Base-by-base conservation (phyloP, 2,888 invertebrate species). In the Micropterix aruncella region DNA sequence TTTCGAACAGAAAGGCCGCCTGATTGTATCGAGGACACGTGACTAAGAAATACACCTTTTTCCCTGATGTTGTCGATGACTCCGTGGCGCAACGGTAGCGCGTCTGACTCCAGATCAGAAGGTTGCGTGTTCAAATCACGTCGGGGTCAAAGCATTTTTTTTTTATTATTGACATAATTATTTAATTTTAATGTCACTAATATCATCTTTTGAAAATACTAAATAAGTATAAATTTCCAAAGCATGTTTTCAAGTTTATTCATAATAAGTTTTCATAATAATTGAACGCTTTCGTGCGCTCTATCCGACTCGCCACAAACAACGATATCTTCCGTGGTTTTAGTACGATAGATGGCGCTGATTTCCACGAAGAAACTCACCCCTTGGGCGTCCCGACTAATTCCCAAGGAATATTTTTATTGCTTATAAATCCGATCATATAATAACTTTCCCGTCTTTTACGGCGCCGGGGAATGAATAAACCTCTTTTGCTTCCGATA, bases 91-190 rank as follows among this genome's bases (percentile, higher is more conserved):
- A 83, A 83, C 79, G 83, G 82, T 82, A 83, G 81, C 82, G 82
- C 82, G 82, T 83, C 82, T 81, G 83, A 82, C 82, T 83, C 82
- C 82, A 82, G 82, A 82, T 82, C 83, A 81, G 82, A 83, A 83
- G 82, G 82, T 80, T 83, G 81, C 81, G 81, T 82, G 82, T 83
- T 83, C 82, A 78, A 82, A 79, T 82, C 82, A 81, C 81, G 79
- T 80, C 80, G 79, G 80, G 80, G 80, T 82, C 80, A 79, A 56
- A 16, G 14, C 3, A 3, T 16, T 16, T 17, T 45, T 27, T 27
- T 27, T 27, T 27, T 5, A 27, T 7, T 27, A 27, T 12, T 27
- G 12, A 27, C 5, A 27, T 12, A 7, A 27, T 27, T 27, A 27
- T 27, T 27, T 27, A 12, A 7, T 27, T 7, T 27, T 27, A 27